Evolutionary conservation across 2,797 vertebrate species (phyloP).

Genomic region (Sebastes cheni): DNA sequence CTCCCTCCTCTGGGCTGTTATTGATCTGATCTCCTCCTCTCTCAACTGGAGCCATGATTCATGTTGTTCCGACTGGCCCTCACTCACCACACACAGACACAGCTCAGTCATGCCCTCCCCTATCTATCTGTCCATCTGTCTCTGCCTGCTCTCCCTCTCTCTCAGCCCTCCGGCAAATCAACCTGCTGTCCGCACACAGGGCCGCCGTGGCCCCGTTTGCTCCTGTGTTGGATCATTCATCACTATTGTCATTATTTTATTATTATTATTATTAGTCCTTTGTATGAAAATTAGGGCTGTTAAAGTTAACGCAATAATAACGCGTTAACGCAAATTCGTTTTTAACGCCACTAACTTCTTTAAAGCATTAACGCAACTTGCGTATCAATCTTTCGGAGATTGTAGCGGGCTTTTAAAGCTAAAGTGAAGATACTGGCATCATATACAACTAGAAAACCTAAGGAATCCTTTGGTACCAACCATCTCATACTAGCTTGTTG

Average conservation of each 20-base stretch:
- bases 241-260: background rate
- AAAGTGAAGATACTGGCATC: too few species aligned
- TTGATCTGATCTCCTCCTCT: constrained; percentile 78
- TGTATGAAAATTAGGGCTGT: background rate
- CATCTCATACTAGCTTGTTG: too few species aligned
- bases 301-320: background rate
- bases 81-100: constrained; percentile 78
- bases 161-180: constrained; percentile 64
- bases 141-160: constrained; percentile 72
- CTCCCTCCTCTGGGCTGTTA: constrained; percentile 74
- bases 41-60: constrained; percentile 81
- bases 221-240: constrained; percentile 11
- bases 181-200: constrained; percentile 63
- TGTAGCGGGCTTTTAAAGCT: background rate
- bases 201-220: constrained; percentile 16
- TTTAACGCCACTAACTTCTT: background rate
- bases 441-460: too few species aligned
- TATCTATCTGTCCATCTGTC: constrained; percentile 81
- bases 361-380: background rate
- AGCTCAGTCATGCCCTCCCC: constrained; percentile 81
- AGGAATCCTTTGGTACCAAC: too few species aligned
- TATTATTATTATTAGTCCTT: background rate
- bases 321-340: background rate
- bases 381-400: background rate
- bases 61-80: constrained; percentile 76